Evolutionary conservation across 2,888 invertebrate genomes (phyloP).

Genomic region (Perizoma flavofasciatum): DNA sequence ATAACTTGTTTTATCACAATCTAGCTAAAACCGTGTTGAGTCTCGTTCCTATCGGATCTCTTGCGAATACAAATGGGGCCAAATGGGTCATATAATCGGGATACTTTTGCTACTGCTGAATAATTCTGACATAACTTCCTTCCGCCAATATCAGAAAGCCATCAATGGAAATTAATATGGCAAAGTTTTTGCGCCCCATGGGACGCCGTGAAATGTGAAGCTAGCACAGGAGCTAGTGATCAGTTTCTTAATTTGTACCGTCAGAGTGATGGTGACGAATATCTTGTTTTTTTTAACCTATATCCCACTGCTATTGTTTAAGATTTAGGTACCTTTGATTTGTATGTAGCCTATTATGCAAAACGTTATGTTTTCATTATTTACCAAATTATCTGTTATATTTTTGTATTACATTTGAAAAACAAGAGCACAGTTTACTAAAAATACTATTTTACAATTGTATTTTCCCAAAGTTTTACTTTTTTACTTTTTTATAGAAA

Average conservation of each 20-base stretch:
- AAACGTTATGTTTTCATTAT: too few relatives aligned
- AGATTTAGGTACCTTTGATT: too few relatives aligned
- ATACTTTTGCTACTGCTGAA: slow-evolving; percentile 11
- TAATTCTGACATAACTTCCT: slow-evolving; percentile 21
- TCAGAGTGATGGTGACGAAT: neutral
- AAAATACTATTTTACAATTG: too few relatives aligned
- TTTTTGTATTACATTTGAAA: too few relatives aligned
- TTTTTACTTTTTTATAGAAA: too few relatives aligned
- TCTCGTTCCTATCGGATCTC: neutral
- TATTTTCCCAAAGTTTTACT: too few relatives aligned
- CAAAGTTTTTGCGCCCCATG: slow-evolving; percentile 20
- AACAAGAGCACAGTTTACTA: too few relatives aligned
- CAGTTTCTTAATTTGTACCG: neutral
- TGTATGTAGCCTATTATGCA: too few relatives aligned
- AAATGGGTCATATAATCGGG: slow-evolving; percentile 12
- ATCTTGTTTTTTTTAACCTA: too few relatives aligned
- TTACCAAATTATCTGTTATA: too few relatives aligned
- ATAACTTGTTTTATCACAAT: neutral
- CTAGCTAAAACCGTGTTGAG: neutral
- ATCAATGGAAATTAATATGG: slow-evolving; percentile 31
- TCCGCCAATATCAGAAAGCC: slow-evolving; percentile 23
- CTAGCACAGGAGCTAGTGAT: slow-evolving; percentile 3
- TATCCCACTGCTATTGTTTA: too few relatives aligned
- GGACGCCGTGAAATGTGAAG: slow-evolving; percentile 14
- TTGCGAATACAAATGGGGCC: slow-evolving; percentile 9